Evolutionary conservation across 2,113 vertebrate species (phyloP).

Genomic region (Chiloscyllium plagiosum): DNA sequence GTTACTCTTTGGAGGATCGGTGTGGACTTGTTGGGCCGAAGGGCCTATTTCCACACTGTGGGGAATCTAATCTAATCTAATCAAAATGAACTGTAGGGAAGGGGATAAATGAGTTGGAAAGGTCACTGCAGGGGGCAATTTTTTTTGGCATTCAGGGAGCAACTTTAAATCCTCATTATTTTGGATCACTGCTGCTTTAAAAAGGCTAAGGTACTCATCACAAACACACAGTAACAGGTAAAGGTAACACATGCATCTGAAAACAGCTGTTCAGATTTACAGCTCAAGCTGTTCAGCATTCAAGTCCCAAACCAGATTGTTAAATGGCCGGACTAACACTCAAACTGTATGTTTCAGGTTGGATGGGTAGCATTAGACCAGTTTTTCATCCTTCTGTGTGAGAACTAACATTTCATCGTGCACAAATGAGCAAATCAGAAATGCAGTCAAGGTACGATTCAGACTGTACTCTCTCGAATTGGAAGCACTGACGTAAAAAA

Average conservation of each 20-base stretch:
- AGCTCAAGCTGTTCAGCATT: neutral
- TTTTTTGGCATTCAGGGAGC: neutral
- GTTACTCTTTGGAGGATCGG: too few relatives aligned
- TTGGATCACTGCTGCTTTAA: neutral
- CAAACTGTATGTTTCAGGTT: neutral
- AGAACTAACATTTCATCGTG: neutral
- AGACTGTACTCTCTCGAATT: neutral
- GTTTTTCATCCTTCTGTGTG: neutral
- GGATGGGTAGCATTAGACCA: neutral
- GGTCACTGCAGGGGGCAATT: neutral
- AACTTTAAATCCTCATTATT: neutral
- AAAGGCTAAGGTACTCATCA: neutral
- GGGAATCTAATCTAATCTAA: too few relatives aligned
- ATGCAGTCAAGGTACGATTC: neutral
- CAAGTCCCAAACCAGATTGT: neutral
- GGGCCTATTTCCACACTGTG: too few relatives aligned
- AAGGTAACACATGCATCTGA: neutral
- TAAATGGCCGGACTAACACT: neutral
- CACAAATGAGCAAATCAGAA: neutral
- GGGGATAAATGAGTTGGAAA: neutral
- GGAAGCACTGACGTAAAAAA: neutral
- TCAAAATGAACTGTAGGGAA: neutral
- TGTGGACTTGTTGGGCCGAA: too few relatives aligned
- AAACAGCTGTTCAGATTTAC: neutral
- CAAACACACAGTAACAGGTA: neutral